A percentile compares a stretch with the other conserved stretches of the same genome.
These are phyloP conservation scores for Actenoides hombroni DNA, from an alignment of 2,113 vertebrate genomes.

Conservation along the genomic window DNA sequence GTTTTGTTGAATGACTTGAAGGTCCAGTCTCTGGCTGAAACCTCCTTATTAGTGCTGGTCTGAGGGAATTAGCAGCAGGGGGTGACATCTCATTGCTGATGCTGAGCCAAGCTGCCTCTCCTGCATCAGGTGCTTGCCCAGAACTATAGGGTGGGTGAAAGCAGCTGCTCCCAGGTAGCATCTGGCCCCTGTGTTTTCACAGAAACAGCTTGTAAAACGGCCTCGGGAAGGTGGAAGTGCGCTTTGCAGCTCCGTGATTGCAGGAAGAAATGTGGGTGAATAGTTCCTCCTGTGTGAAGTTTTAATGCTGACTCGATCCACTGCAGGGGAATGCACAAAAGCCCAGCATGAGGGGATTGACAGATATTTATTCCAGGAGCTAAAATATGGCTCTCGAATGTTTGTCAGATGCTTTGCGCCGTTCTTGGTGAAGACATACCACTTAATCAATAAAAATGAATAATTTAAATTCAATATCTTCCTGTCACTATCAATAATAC, in stretches of 20 bases:
- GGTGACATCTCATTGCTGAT: not conserved
- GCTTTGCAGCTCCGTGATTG: not conserved
- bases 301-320: not conserved
- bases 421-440: conserved; percentile 69
- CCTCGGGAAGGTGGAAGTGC: not conserved
- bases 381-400: conserved; percentile 59
- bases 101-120: not conserved
- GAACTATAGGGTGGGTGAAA: not conserved
- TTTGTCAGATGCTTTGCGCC: conserved; percentile 66
- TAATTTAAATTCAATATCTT: conserved; percentile 86
- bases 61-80: not conserved
- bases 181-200: rapidly evolving
- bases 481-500: conserved; percentile 81
- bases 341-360: not conserved
- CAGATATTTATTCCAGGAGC: conserved; percentile 43
- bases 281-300: not conserved
- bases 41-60: not conserved
- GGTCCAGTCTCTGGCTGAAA: not conserved
- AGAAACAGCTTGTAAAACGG: not conserved
- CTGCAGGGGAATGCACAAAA: not conserved
- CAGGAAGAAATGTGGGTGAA: not conserved
- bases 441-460: conserved; percentile 84
- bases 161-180: rapidly evolving
- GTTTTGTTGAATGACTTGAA: not conserved
- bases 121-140: not conserved